Conservation (phyloP, 1,140 invertebrate genomes). For the Steinernema khuongi region DNA sequence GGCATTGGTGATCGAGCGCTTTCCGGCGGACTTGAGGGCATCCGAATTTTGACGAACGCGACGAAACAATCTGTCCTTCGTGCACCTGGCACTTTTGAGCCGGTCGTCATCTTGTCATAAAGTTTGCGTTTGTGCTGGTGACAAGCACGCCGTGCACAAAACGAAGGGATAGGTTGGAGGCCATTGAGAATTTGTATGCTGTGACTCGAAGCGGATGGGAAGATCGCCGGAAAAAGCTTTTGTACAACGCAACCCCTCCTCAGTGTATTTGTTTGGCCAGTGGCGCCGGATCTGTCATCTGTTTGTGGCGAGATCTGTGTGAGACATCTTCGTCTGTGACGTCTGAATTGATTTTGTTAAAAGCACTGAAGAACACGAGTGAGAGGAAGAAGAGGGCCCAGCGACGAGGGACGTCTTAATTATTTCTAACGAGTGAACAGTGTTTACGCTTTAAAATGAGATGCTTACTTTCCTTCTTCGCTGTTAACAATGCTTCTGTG, state of each 20-base stretch:
- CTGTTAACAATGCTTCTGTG: slow-evolving; percentile 3
- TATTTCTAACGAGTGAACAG: slow-evolving; percentile 14
- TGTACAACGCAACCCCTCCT: background rate
- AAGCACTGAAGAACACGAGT: no score
- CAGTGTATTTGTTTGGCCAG: background rate
- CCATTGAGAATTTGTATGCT: background rate
- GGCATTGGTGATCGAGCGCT: background rate
- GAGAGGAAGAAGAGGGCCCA: background rate
- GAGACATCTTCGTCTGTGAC: background rate
- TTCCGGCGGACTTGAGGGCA: background rate
- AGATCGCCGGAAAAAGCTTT: background rate
- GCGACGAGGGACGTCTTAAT: background rate
- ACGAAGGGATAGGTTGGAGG: no score
- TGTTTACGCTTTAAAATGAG: slow-evolving; percentile 11
- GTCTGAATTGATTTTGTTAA: no score
- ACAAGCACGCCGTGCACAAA: background rate
- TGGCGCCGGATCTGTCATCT: background rate
- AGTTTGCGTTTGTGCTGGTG: background rate
- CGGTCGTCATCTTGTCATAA: background rate
- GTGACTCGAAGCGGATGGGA: background rate
- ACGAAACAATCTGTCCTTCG: background rate
- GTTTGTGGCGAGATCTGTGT: background rate
- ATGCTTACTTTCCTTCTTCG: background rate
- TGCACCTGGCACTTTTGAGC: background rate
- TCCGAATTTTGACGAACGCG: background rate